Conservation (phyloP, 1,140 invertebrate species). For the Temnothorax longispinosus region DNA sequence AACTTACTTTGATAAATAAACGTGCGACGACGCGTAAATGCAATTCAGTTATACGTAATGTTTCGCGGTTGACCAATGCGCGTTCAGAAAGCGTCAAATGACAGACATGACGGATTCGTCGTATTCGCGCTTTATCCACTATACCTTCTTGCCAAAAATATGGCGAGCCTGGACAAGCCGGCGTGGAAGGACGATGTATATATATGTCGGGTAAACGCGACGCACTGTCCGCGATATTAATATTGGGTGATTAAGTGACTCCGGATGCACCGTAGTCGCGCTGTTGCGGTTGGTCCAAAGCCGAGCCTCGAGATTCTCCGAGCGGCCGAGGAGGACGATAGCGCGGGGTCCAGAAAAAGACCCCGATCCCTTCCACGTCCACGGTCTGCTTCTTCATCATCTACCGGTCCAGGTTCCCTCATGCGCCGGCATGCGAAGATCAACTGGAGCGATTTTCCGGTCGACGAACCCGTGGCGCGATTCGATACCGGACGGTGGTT, state of each 20-base stretch:
- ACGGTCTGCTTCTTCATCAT: background rate
- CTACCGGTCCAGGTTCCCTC: background rate
- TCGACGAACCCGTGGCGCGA: constrained; percentile 32
- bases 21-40: background rate
- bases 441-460: constrained; percentile 34
- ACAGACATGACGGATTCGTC: constrained; percentile 60
- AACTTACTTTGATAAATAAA: background rate
- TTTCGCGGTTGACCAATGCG: background rate
- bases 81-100: constrained; percentile 1
- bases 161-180: constrained; percentile 42
- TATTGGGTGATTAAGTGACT: constrained; percentile 84
- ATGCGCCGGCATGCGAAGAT: background rate
- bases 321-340: constrained; percentile 25
- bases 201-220: constrained; percentile 73
- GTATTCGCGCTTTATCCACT: constrained; percentile 48
- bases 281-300: constrained; percentile 76
- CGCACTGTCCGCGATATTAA: constrained; percentile 80
- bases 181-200: constrained; percentile 42
- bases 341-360: constrained; percentile 72
- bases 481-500: constrained; percentile 19
- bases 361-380: constrained; percentile 24
- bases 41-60: constrained; percentile 21
- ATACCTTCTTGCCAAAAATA: constrained; percentile 71
- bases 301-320: constrained; percentile 58
- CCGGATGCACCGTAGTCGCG: constrained; percentile 78